Base-by-base conservation (phyloP, 1,140 invertebrate genomes). In the Drosophila yakuba region DNA sequence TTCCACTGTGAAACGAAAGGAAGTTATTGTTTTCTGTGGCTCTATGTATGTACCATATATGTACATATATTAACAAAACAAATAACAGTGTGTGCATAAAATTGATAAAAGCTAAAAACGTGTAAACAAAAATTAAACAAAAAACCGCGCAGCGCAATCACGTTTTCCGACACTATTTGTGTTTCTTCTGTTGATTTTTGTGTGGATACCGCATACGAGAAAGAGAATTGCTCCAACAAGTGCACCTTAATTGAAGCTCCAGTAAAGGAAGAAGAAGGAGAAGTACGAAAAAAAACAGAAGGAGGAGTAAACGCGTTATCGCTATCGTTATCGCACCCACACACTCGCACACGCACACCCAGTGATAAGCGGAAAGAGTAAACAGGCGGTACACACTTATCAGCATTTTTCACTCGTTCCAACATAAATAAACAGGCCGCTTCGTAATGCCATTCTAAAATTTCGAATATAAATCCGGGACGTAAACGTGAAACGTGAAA, bases 11-110 rank as follows among this genome's bases (percentile, higher is more conserved):
- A 71, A 78, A 55, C 74, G 62, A 73, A 75, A 77, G 79, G 76
- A 89, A 88, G 84, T 83, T 83, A 86, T 88, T 74, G 73, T 75
- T 76, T 66, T 56, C 32, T 67, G 48, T 23, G 23, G 58, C 36
- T 15, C 25, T 54, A 28, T 62, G 36, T 17, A 20, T 15, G n/a
- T 15, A 43, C 8, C 10, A 20, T 44, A 44, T 20, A 20, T 20
- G 20, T 45, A 64, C 79, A 80, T 88, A 64, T 82, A 80, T 88
- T 80, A 83, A 80, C 79, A 83, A 89, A 89, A 78, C 74, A 83
- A 88, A 88, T 84, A 89, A 39, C 43, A 43, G 69, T 61, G 23
- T 73, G 43, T 69, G 58, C 23, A 50, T 61, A 62, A 63, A 60
- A 56, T 71, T 69, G 58, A 51, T 61, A 62, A 77, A 86, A 88